Base-by-base conservation (phyloP, 2,888 invertebrate species). In the Pardosa pseudoannulata region DNA sequence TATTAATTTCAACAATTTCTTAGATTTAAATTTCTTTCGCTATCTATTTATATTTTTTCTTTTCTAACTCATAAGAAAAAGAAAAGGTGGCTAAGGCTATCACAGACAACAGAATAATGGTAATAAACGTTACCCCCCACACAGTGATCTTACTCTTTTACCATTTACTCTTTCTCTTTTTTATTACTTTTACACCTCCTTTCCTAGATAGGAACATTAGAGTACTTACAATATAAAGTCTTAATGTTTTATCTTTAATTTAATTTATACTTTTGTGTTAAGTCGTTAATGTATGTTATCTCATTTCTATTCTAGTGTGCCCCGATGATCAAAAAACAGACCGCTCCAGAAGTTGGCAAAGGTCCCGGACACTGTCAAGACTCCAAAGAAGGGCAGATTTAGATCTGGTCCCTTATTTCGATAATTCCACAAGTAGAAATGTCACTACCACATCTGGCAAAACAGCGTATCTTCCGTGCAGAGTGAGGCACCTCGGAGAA, bases 391-490 rank as follows among this genome's bases (percentile, higher is more conserved):
- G 79, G 28, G 79, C 79, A n/a, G 88, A 88, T 39, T 65, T 74
- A 36, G 88, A 88, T 36, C 79, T 87, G 6, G 82, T 82, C 65
- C 89, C 89, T 6, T 88, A 87, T 56, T 89, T 89, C 39, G 89
- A 89, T 56, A 89, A 88, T 65, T 79, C 87, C 92, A 95, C 95
- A 83, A 94, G 94, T 89, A 94, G 94, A 90, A 95, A 95, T 91
- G 94, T 95, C 89, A 94, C 95, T 70, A 95, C 94, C 89, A 95
- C 95, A 92, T 93, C 95, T 87, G 96, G 96, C 71, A 94, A 95
- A 79, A 94, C 95, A 64, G 96, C 96, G 89, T 96, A 95, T 92
- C 93, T 96, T 90, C 95, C 95, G 92, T 96, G 96, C 92, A 94
- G 95, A 91, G 95, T 96, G 90, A 93, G 95, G 83, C 94, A 94